Conservation (phyloP, 2,113 vertebrate species). For the Toxotes jaculatrix region DNA sequence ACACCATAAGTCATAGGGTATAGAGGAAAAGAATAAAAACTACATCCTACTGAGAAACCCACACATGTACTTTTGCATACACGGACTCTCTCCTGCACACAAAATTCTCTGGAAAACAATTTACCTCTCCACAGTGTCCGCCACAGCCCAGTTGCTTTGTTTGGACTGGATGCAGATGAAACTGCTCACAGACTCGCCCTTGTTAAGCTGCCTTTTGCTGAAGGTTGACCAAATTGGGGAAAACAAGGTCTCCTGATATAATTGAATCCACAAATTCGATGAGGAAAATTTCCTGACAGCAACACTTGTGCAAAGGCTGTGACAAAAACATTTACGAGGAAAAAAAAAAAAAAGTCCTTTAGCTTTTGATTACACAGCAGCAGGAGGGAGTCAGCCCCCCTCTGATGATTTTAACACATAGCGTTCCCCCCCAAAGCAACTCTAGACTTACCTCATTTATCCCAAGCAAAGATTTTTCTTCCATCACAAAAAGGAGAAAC, state of each 20-base stretch:
- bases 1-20: constrained; percentile 13
- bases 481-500: neutral
- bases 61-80: constrained; percentile 21
- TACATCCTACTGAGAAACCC: constrained; percentile 17
- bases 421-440: constrained; percentile 33
- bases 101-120: constrained; percentile 58
- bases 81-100: constrained; percentile 9
- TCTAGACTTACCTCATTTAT: constrained; percentile 45
- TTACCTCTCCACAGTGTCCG: constrained; percentile 61
- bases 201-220: constrained; percentile 62
- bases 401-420: constrained; percentile 63
- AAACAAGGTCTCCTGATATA: constrained; percentile 63
- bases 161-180: constrained; percentile 70
- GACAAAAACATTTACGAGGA: constrained; percentile 55
- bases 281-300: constrained; percentile 59
- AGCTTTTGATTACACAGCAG: constrained; percentile 58
- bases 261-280: constrained; percentile 64
- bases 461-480: constrained; percentile 44
- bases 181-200: constrained; percentile 58
- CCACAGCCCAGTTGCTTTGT: constrained; percentile 66
- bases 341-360: constrained; percentile 24
- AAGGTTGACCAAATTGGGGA: constrained; percentile 61
- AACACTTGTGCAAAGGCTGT: constrained; percentile 47
- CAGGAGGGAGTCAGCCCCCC: constrained; percentile 19
- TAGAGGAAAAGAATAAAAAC: constrained; percentile 33